Evolutionary conservation across 2,113 vertebrate genomes (phyloP), one percentile per base, ranked within the genome.

Genomic region (Neopipo cinnamomea): DNA sequence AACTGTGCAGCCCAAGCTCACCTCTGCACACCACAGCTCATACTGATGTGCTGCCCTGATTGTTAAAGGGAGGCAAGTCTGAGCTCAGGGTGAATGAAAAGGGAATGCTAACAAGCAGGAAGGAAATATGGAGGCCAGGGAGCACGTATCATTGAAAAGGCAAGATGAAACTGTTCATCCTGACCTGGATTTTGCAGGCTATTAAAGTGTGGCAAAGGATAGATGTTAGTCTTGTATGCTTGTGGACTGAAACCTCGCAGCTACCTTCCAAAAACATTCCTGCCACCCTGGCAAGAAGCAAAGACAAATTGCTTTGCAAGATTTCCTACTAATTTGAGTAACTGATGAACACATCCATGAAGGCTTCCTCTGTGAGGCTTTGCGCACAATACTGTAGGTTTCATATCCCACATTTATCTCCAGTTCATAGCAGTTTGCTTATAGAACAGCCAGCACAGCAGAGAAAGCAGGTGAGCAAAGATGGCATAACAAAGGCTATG

Each of bases 1-100:
- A 16, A 65, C 42, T 12, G 24, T 47, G 39, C 33, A 76, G 47
- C 49, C 23, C 31, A 11, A 58, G 21, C 42, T 75, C 79, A 33
- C 33, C 24, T 21, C 21, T 9, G 12, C 62, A 30, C 30, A 28
- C 10, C 3, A 3, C 0, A 0, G 8, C 42, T 62, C 1, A 3
- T 3, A 2, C 8, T 5, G 31, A 31, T 13, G 35, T 5, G 4
- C 14, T 77, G 27, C 19, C 62, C 28, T 11, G 42, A 39, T n/a
- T 15, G 39, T 23, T 73, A n/a, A 27, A 25, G 13, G 59, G 39
- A 50, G 49, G 28, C 49, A 44, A 42, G 24, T 52, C 23, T 11
- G 46, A 59, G 59, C 23, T 61, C 7, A 3, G 35, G 33, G 35
- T 2, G 28, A 55, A 28, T 21, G 31, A 65, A 49, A 65, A 2